A percentile compares a stretch with the other conserved stretches of the same genome.
Evolutionary conservation across 2,888 invertebrate genomes (phyloP).

Genomic region (Drosophila melanosoma): DNA sequence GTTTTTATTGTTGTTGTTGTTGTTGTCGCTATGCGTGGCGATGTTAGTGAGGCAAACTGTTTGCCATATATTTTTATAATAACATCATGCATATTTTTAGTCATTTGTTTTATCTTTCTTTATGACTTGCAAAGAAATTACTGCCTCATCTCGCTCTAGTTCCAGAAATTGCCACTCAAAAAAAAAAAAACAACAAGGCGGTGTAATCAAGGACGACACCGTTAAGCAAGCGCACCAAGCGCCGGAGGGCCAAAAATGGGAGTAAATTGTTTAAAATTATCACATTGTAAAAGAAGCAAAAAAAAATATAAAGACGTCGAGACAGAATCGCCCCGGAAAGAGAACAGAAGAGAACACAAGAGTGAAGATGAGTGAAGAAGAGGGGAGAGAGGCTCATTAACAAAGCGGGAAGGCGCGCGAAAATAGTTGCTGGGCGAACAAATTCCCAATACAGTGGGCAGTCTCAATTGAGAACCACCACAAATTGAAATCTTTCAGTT

Average conservation of each 20-base stretch:
- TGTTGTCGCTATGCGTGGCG: conserved; percentile 29
- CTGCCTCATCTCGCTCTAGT: conserved; percentile 45
- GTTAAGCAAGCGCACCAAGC: conserved; percentile 50
- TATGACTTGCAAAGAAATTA: conserved; percentile 53
- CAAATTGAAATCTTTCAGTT: not conserved
- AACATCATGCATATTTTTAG: conserved; percentile 63
- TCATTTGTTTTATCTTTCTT: conserved; percentile 12
- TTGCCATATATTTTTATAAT: conserved; percentile 71
- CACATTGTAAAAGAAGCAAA: conserved; percentile 68
- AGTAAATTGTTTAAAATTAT: conserved; percentile 75
- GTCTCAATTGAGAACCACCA: not conserved
- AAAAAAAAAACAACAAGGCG: conserved; percentile 11
- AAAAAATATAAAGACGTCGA: conserved; percentile 29
- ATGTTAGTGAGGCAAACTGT: conserved; percentile 34
- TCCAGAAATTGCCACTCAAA: conserved; percentile 48
- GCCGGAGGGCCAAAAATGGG: conserved; percentile 56
- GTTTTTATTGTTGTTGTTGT: conserved; percentile 16
- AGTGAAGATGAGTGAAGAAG: not conserved
- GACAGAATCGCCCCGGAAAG: not conserved
- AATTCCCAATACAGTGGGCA: conserved; percentile 61
- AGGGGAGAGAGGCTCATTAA: conserved; percentile 41
- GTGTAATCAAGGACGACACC: conserved; percentile 69
- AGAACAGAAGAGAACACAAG: not conserved
- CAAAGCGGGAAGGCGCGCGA: conserved; percentile 46
- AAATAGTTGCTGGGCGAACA: conserved; percentile 64